A percentile compares a stretch with the other conserved stretches of the same genome.
These are phyloP conservation scores for Ammodramus savannarum DNA, from an alignment of 2,113 vertebrate species.

Conservation along the genomic window DNA sequence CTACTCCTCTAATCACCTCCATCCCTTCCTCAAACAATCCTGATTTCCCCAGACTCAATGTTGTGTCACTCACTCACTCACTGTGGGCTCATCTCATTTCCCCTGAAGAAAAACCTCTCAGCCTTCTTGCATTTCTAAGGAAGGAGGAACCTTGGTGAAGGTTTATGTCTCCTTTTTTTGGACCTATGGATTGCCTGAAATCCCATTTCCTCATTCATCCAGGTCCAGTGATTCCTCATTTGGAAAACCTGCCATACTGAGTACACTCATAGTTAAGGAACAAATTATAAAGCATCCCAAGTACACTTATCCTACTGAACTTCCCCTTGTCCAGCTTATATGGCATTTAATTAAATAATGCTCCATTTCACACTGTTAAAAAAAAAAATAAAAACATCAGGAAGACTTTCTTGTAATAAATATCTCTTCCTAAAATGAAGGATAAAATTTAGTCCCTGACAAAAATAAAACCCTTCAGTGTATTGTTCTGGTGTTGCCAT, in stretches of 20 bases:
- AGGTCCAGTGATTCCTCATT: neutral
- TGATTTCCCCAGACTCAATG: neutral
- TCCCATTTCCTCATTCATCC: neutral
- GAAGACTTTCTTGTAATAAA: neutral
- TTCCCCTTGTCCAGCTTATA: constrained; percentile 20
- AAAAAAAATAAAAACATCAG: constrained; percentile 42
- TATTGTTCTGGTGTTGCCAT: neutral
- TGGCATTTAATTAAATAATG: constrained; percentile 61
- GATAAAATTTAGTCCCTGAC: neutral
- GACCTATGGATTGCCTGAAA: neutral
- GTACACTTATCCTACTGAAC: neutral
- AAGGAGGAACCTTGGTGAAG: neutral
- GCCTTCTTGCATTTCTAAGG: neutral
- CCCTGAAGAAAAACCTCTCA: neutral
- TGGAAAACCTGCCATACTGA: constrained; percentile 5
- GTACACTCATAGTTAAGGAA: constrained; percentile 29
- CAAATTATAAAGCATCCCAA: neutral
- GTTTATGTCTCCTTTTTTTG: neutral
- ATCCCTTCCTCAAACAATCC: neutral
- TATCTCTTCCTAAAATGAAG: neutral
- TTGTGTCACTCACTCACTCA: neutral
- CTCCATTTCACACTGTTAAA: constrained; percentile 20
- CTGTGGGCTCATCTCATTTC: neutral
- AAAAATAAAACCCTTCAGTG: neutral
- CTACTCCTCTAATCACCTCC: neutral